Evolutionary conservation across 1,140 invertebrate species (phyloP).

Genomic region (Agrypnia vestita): DNA sequence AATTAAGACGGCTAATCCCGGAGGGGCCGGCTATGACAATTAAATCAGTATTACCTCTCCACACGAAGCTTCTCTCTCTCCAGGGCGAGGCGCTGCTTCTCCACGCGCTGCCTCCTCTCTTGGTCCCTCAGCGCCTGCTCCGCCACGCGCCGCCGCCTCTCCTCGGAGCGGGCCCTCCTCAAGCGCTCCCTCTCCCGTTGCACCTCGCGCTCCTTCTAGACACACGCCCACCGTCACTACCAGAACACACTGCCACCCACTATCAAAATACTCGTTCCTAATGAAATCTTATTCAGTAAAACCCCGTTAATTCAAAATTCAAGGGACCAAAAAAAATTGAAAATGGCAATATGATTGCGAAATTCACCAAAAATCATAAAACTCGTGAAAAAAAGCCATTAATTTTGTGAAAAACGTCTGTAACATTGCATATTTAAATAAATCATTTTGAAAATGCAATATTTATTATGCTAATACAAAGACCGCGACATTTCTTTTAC

Average conservation of each 20-base stretch:
- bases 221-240: background rate
- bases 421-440: too few relatives aligned
- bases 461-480: too few relatives aligned
- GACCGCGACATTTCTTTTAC: too few relatives aligned
- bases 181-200: slow-evolving; percentile 85
- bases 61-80: slow-evolving; percentile 84
- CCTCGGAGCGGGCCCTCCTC: slow-evolving; percentile 83
- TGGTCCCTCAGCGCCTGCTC: slow-evolving; percentile 82
- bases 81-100: slow-evolving; percentile 84
- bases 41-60: slow-evolving; percentile 60
- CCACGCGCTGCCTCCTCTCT: slow-evolving; percentile 84
- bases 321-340: too few relatives aligned
- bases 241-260: background rate
- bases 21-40: background rate
- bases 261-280: background rate
- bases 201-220: slow-evolving; percentile 82
- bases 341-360: too few relatives aligned
- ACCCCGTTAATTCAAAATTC: too few relatives aligned
- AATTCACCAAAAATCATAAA: too few relatives aligned
- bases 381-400: too few relatives aligned
- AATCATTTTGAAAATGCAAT: too few relatives aligned
- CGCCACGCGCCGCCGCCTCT: slow-evolving; percentile 81
- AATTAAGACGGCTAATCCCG: background rate
- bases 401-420: too few relatives aligned
- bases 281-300: too few relatives aligned